phyloP scores from a whole-genome alignment of 2,113 vertebrate genomes.

The Prionailurus bengalensis region DNA sequence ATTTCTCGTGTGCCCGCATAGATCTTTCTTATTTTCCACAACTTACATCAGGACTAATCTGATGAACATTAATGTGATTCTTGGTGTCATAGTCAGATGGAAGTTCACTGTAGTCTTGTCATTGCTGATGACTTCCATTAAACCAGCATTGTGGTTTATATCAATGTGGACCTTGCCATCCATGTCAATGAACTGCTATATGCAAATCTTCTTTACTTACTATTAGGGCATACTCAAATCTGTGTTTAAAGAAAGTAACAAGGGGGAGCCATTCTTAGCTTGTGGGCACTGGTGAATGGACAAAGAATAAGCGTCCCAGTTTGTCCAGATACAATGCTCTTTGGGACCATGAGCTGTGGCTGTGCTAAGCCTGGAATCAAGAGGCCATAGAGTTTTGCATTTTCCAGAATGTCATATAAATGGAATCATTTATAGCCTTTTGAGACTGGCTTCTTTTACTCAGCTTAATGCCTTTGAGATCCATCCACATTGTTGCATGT shows the following conservation, averaged over 20 bases:
- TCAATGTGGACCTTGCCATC: conserved; percentile 95
- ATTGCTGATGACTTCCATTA: conserved; percentile 96
- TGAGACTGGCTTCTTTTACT: not conserved
- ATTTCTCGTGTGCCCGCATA: conserved; percentile 93
- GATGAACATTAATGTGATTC: conserved; percentile 93
- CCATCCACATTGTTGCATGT: not conserved
- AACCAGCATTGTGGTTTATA: conserved; percentile 94
- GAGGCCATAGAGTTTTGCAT: not conserved
- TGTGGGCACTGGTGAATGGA: conserved; percentile 94
- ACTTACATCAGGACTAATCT: conserved; percentile 94
- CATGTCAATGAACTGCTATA: conserved; percentile 95
- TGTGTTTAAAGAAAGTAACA: conserved; percentile 95
- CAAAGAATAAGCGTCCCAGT: conserved; percentile 92
- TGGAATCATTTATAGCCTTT: not conserved
- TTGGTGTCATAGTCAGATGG: conserved; percentile 94
- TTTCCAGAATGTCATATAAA: not conserved
- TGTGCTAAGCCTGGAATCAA: not conserved
- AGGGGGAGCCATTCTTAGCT: conserved; percentile 95
- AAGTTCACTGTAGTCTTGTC: conserved; percentile 94
- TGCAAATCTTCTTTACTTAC: conserved; percentile 96
- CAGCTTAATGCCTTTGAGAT: not conserved
- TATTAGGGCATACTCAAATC: conserved; percentile 93
- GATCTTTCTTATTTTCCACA: conserved; percentile 95
- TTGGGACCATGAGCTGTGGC: conserved; percentile 94
- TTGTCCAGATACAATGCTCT: conserved; percentile 96